A percentile compares a stretch with the other conserved stretches of the same genome.
Evolutionary conservation across 2,113 vertebrate genomes (phyloP).

Genomic region (Lutjanus erythropterus): DNA sequence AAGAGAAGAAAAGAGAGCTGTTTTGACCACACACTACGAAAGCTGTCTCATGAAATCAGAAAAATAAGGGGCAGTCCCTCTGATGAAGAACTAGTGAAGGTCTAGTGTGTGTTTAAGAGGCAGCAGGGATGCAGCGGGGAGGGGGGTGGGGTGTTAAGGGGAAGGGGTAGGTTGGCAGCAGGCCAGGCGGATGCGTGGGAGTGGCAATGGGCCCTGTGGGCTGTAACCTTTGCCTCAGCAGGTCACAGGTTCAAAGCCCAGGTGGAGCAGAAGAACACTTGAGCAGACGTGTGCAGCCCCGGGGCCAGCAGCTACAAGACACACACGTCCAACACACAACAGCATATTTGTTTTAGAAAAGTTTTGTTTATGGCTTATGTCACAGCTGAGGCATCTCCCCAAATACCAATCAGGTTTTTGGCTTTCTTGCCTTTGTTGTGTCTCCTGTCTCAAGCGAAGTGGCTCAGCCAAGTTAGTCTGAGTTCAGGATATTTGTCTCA

Average conservation of each 20-base stretch:
- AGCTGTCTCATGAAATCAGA: constrained; percentile 13
- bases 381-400: constrained; percentile 13
- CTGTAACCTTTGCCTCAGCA: constrained; percentile 34
- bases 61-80: constrained; percentile 3
- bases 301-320: too few species aligned
- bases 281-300: neutral
- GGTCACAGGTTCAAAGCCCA: constrained; percentile 56
- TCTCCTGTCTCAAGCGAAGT: constrained; percentile 7
- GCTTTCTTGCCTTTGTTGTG: constrained; percentile 21
- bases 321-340: neutral
- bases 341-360: neutral
- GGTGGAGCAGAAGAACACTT: constrained; percentile 48
- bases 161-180: neutral
- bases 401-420: constrained; percentile 33
- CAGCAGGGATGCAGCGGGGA: neutral
- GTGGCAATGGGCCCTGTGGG: constrained; percentile 34
- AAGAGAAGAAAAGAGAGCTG: neutral
- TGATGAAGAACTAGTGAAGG: neutral
- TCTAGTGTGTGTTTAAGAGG: constrained; percentile 14
- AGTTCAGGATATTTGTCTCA: constrained; percentile 6
- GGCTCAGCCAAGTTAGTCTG: neutral
- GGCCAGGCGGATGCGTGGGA: constrained; percentile 31
- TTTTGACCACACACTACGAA: constrained; percentile 10
- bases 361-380: neutral
- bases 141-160: too few species aligned